phyloP scores from a whole-genome alignment of 2,797 vertebrate genomes.

The Echeneis naucrates region DNA sequence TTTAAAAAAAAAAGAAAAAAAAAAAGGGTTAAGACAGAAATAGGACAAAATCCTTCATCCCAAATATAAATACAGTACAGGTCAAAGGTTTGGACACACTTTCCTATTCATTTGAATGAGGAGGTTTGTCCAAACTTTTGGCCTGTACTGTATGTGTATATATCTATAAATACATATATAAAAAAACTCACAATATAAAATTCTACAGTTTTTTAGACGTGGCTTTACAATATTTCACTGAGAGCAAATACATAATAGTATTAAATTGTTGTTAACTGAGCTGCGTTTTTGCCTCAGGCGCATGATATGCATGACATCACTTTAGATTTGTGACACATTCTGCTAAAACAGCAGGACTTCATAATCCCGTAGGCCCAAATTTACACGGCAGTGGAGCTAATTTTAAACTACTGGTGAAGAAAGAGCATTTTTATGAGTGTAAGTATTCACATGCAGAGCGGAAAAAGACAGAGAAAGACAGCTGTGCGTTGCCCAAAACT shows the following conservation, averaged over 20 bases:
- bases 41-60: too few relatives aligned
- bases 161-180: too few relatives aligned
- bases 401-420: conserved; percentile 52
- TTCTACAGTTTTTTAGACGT: not conserved
- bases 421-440: conserved; percentile 51
- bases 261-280: not conserved
- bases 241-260: not conserved
- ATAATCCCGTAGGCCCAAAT: conserved; percentile 37
- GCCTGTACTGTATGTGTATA: too few relatives aligned
- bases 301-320: not conserved
- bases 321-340: conserved; percentile 12
- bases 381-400: conserved; percentile 48
- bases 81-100: too few relatives aligned
- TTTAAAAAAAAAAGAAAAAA: not conserved
- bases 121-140: too few relatives aligned
- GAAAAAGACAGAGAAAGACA: conserved; percentile 58
- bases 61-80: too few relatives aligned
- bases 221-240: not conserved
- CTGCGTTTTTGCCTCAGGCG: not conserved
- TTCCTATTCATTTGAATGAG: too few relatives aligned
- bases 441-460: conserved; percentile 17
- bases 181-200: too few relatives aligned
- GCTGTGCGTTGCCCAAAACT: conserved; percentile 52
- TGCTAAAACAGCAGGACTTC: conserved; percentile 24
- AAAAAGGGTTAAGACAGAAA: too few relatives aligned